Percentiles rank a stretch among this genome's conserved stretches.
Conservation (phyloP, 1,140 invertebrate species). For the Lordiphosa collinella region DNA sequence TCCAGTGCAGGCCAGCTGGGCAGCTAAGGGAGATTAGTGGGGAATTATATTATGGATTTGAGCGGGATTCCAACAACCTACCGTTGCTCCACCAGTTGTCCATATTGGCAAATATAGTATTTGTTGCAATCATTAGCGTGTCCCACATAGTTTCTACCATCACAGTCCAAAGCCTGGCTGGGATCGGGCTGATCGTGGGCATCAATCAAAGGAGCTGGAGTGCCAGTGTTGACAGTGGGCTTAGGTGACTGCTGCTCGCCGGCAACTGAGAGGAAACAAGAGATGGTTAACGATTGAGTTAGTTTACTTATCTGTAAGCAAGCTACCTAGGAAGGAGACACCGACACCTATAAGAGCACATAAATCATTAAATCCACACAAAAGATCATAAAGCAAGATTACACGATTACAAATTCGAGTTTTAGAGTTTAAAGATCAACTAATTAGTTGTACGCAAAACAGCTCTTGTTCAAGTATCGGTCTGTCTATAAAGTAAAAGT, state of each 20-base stretch:
- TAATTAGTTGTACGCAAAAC: no score
- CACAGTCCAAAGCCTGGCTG: constrained; percentile 80
- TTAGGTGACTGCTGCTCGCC: constrained; percentile 27
- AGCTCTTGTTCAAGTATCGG: no score
- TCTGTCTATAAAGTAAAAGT: no score
- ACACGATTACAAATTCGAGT: no score
- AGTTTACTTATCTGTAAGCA: no score
- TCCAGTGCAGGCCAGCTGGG: constrained; percentile 87
- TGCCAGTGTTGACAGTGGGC: constrained; percentile 33
- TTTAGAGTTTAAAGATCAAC: no score
- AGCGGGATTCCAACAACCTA: constrained; percentile 10
- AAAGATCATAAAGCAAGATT: no score
- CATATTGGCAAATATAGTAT: constrained; percentile 90
- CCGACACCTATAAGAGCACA: no score
- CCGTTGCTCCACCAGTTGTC: constrained; percentile 82
- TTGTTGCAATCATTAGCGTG: constrained; percentile 87
- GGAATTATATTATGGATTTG: neutral
- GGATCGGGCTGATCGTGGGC: constrained; percentile 26
- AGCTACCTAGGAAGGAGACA: no score
- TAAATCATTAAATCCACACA: no score
- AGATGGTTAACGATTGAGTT: neutral
- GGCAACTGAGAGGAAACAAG: constrained; percentile 25
- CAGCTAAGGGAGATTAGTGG: constrained; percentile 80
- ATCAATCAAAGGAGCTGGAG: constrained; percentile 7
- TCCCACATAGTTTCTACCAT: constrained; percentile 82